phyloP scores from a whole-genome alignment of 2,797 vertebrate species.

The Fratercula arctica region DNA sequence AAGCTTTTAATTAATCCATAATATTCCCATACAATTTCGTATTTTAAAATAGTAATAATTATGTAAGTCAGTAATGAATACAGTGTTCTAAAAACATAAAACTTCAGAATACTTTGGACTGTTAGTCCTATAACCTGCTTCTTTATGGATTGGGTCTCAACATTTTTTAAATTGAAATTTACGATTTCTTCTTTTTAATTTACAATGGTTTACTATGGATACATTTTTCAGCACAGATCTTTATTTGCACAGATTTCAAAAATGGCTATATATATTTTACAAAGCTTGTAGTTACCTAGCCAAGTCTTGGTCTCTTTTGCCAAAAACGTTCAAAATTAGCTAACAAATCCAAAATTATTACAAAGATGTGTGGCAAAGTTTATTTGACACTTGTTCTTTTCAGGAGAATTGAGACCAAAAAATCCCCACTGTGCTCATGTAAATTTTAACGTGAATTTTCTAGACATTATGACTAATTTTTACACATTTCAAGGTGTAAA shows the following conservation, averaged over 20 bases:
- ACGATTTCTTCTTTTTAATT: neutral
- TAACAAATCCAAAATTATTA: neutral
- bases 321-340: neutral
- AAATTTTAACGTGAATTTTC: neutral
- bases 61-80: neutral
- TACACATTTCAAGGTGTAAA: neutral
- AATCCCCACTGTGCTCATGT: neutral
- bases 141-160: neutral
- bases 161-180: neutral
- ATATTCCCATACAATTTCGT: neutral
- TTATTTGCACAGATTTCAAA: neutral
- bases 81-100: neutral
- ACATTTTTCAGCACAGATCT: neutral
- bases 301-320: neutral
- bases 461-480: neutral
- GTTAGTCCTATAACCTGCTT: neutral
- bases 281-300: neutral
- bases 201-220: neutral
- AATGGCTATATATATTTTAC: neutral
- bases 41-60: neutral
- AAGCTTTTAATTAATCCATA: neutral
- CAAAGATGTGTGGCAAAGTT: neutral
- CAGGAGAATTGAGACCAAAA: neutral
- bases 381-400: neutral
- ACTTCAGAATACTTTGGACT: neutral